Percentiles rank a stretch among this genome's conserved stretches.
phyloP scores from a whole-genome alignment of 2,888 invertebrate species.

The Calliopum simillimum region DNA sequence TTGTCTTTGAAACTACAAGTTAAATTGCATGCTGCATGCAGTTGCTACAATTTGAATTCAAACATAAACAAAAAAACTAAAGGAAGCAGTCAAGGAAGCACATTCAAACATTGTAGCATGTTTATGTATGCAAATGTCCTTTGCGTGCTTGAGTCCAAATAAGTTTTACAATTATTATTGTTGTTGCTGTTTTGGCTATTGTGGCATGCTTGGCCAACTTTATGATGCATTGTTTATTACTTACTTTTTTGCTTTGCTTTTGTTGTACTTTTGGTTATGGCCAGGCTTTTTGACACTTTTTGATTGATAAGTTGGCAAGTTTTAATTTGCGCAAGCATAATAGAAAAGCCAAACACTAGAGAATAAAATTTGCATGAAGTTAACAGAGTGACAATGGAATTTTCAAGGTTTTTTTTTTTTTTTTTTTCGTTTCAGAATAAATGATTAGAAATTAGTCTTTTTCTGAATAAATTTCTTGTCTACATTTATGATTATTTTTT shows the following conservation, averaged over 20 bases:
- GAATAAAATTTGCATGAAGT: background rate
- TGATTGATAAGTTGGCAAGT: conserved; percentile 33
- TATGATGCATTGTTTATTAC: conserved; percentile 10
- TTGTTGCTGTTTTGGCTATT: conserved; percentile 10
- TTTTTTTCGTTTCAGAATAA: no score
- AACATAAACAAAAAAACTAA: no score
- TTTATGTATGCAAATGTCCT: conserved; percentile 21
- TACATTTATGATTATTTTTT: no score
- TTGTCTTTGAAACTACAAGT: conserved; percentile 4
- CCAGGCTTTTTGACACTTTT: conserved; percentile 33
- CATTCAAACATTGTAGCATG: background rate
- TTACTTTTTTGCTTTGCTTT: no score
- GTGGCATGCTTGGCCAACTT: conserved; percentile 2
- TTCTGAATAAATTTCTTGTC: no score
- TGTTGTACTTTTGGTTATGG: conserved; percentile 27
- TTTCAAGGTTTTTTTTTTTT: no score
- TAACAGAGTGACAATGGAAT: no score
- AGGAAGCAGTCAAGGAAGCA: no score
- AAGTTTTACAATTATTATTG: conserved; percentile 34
- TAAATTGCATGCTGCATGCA: no score
- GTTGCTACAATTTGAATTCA: no score
- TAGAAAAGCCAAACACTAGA: background rate
- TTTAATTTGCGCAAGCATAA: conserved; percentile 25
- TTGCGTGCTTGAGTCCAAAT: conserved; percentile 18
- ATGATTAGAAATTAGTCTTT: no score